Base-by-base conservation (phyloP, 2,113 vertebrate species). In the Esox niger region DNA sequence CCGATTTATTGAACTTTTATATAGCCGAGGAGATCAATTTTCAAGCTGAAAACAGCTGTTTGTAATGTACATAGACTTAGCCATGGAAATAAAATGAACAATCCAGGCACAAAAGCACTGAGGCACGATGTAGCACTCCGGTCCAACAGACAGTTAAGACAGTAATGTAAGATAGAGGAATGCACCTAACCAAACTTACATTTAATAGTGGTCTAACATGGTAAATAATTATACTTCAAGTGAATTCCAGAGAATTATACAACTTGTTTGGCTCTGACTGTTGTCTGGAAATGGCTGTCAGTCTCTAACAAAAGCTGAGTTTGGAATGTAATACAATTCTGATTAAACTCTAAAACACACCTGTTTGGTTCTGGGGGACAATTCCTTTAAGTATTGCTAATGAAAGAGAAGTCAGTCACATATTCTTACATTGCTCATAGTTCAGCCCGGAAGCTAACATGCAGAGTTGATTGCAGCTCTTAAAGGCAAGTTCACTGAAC, bases 401-500 rank as follows among this genome's bases (percentile, higher is more conserved):
- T 71, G 76, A 77, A 66, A 68, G 76, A 74, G 8, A 71, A 79
- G 73, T 63, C 62, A 68, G 73, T 23, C 65, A 62, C 49, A 54
- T 67, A 70, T n/a, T n/a, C n/a, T 79, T 76, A 62, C 57, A 76
- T 7, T 23, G 52, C 10, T 33, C 59, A 26, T 58, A 66, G 69
- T 73, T 57, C 61, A 63, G 59, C 54, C 55, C 31, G 38, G 32
- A 52, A 13, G 62, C 26, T 20, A 58, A 68, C 59, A 60, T 43
- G 47, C 55, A 58, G 60, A 43, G 65, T 33, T 62, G 35, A 47
- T 49, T 35, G 15, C 49, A 30, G 32, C 52, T 49, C 68, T 54
- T 30, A 59, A 66, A 79, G 64, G 66, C 70, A 57, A 71, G 25
- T 79, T 75, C 79, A 79, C 54, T 81, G 73, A 84, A 79, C 73